Evolutionary conservation across 37 sponge, comb jelly and placozoan genomes (phyloP).

Genomic region (Hormiphora californensis): DNA sequence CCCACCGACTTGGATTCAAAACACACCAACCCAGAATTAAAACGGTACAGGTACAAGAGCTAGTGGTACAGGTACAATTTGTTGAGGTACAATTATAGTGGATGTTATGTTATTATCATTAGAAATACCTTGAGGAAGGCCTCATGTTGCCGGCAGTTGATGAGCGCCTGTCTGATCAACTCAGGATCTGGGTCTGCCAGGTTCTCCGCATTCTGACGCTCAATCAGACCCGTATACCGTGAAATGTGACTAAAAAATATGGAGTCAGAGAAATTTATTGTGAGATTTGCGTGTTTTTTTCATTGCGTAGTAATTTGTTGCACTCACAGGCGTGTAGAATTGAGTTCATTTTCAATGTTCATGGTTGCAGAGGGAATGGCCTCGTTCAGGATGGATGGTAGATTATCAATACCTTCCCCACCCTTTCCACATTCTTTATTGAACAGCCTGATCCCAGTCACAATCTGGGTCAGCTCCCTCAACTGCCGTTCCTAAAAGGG

Average conservation of each 20-base stretch:
- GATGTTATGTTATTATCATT: conserved; percentile 29
- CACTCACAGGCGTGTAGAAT: conserved; percentile 57
- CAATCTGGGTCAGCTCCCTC: conserved; percentile 80
- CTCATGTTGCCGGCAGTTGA: conserved; percentile 87
- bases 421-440: conserved; percentile 94
- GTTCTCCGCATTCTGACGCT: background rate
- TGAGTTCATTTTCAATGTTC: conserved; percentile 67
- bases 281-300: background rate
- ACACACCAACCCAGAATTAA: too few relatives aligned
- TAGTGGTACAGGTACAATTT: too few relatives aligned
- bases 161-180: conserved; percentile 68
- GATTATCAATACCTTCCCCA: conserved; percentile 94
- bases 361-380: conserved; percentile 76
- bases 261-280: background rate
- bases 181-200: conserved; percentile 40
- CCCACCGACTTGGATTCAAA: too few relatives aligned
- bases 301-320: too few relatives aligned
- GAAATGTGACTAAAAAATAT: conserved; percentile 22
- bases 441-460: conserved; percentile 92
- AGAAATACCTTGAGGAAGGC: conserved; percentile 77
- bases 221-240: conserved; percentile 41
- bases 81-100: background rate
- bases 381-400: conserved; percentile 74
- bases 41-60: too few relatives aligned
- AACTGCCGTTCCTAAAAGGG: conserved; percentile 68